Base-by-base conservation (phyloP, 2,888 invertebrate genomes). In the Bugulina stolonifera region DNA sequence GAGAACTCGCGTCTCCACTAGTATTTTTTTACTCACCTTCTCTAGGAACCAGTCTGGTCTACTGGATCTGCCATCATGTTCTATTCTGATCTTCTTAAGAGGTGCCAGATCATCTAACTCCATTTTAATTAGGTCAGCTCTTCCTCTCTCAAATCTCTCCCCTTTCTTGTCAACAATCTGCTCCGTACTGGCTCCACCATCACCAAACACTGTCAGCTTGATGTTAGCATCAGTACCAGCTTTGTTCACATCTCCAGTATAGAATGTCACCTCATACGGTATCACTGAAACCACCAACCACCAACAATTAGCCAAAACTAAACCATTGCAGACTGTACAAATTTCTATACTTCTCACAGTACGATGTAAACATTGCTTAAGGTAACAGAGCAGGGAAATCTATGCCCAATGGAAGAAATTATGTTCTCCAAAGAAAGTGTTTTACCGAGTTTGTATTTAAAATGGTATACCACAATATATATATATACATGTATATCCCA, bases 41-140 rank as follows among this genome's bases (percentile, higher is more conserved):
- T 83, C 82, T 25, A 81, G 74, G 71, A 75, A 80, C 83, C 83
- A 83, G 71, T 80, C 78, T 35, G 79, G 78, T 25, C 83, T 75
- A 54, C 78, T 80, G 0, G 81, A 81, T 72, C 80, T 82, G 1
- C 79, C 81, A 73, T 79, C 79, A 35, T 79, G 75, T 32, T 80
- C 78, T 10, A 84, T 75, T 64, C 84, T 75, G 69, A 84, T 74
- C 74, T 83, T 84, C 76, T 81, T 81, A 35, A 84, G 72, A 22
- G 81, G 79, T 1, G 79, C 82, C 34, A 84, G 78, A 73, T 84
- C 84, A 69, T 84, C 83, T 22, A 84, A 54, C 71, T 83, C 82
- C 73, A 83, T 75, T 79, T 79, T 82, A 43, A 84, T 79, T 0
- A 80, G 73, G 73, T 84, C 82, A 27, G 77, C 77, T 35, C 77